Base-by-base conservation (phyloP, 2,113 vertebrate genomes). In the Electrona antarctica region DNA sequence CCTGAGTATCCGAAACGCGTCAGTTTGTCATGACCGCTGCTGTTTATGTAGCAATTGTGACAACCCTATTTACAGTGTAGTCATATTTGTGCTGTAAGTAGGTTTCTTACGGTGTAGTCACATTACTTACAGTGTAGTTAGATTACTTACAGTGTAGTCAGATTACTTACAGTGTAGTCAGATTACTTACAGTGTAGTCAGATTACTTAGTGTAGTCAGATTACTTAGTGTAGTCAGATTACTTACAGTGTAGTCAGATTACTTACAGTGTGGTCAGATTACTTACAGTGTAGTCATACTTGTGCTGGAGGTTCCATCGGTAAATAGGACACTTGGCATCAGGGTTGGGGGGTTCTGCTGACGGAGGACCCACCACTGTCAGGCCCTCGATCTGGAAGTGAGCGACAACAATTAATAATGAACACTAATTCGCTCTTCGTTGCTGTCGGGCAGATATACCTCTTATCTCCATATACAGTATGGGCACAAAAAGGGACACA, bases 231-330 rank as follows among this genome's bases (percentile, higher is more conserved):
- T 77, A 99, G 92, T 86, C 21, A 21, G 1, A 21, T 21, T 51
- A 92, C 94, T 95, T 87, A 99, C 98, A 79, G 93, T 95, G 60
- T 98, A 98, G 82, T 76, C 60, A 0, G 98, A 99, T 80, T 96
- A 21, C 21, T 21, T 98, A 83, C 99, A 87, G 80, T 99, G 98
- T 77, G 99, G 92, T 86, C 21, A 21, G 1, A 21, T 21, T 51
- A 92, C 94, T 95, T 87, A 99, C 98, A 79, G 93, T 95, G 62
- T 98, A 98, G 82, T 76, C 60, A 0, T 98, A 99, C 79, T 96
- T 98, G 83, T 99, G 87, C 81, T 99, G 98, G 76, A 99, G 92
- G 87, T 98, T 97, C 98, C 98, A 99, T 59, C 92, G 93, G 86
- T 98, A 99, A 87, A 99, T 99, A 1, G 98, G 98, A 79, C 98